Base-by-base conservation (phyloP, 2,113 vertebrate genomes). In the Microtus ochrogaster region DNA sequence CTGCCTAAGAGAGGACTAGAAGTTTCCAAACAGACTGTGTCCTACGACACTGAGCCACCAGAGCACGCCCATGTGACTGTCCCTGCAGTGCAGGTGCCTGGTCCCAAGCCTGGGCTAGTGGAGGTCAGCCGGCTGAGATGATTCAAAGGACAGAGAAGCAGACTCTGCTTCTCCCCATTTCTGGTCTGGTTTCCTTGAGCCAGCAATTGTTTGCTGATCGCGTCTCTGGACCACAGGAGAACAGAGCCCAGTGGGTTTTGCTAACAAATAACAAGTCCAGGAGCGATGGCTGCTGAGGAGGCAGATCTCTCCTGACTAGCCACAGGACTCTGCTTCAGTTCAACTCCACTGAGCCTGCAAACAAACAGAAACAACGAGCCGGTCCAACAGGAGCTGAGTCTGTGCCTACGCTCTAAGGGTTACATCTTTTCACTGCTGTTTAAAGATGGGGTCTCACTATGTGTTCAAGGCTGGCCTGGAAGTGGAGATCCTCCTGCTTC, bases 21-120 rank as follows among this genome's bases (percentile, higher is more conserved):
- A 10, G 0, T 33, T 72, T 49, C 65, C 73, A 4, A 14, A n/a
- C 44, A 82, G 78, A 36, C 65, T 19, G 7, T 76, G 2, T 55
- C 0, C 26, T 1, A 1, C 85, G 85, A 58, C 39, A 11, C 47
- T 0, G 4, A 90, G 39, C 52, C 4, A 0, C 33, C 78, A 36
- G 79, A n/a, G 0, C 7, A n/a, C 21, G 39, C 12, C 55, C 36
- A 24, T 82, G 36, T 14, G 52, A 39, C 0, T 0, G 49, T 44
- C 47, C 66, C 33, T n/a, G 12, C 36, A 7, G 83, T 0, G 36
- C 66, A 0, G 13, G 12, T 33, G 41, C 77, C 77, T 26, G 28
- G 39, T 44, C 49, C 66, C 4, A 0, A 13, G 76, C 63, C 22
- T 4, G 28, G 90, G 52, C 22, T 39, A 17, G 89, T 73, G 49